Percentiles rank a stretch among this genome's conserved stretches.
Evolutionary conservation across 2,113 vertebrate species (phyloP).

Genomic region (Paralichthys olivaceus): DNA sequence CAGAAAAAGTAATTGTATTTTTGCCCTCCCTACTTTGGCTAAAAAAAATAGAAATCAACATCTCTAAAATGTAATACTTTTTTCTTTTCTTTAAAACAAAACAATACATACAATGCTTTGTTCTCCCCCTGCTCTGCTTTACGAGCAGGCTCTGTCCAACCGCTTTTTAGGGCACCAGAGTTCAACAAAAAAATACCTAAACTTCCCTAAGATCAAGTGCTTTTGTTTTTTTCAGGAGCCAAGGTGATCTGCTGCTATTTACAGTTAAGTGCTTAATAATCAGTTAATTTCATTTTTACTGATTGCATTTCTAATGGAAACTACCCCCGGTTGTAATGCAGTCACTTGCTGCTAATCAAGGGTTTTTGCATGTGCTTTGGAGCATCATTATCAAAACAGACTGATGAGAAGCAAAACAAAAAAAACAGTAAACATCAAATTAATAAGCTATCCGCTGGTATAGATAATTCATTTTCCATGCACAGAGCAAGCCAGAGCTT

Average conservation of each 20-base stretch:
- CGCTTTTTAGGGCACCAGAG: conserved; percentile 44
- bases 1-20: conserved; percentile 80
- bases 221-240: conserved; percentile 59
- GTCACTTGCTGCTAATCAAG: conserved; percentile 27
- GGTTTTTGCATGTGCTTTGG: conserved; percentile 63
- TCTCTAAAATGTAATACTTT: conserved; percentile 85
- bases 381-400: conserved; percentile 40
- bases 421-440: conserved; percentile 36
- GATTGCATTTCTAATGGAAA: conserved; percentile 38
- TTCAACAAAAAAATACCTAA: conserved; percentile 63
- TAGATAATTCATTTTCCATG: conserved; percentile 52
- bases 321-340: conserved; percentile 19
- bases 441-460: conserved; percentile 48
- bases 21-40: conserved; percentile 79
- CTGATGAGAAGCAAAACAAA: conserved; percentile 20
- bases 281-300: conserved; percentile 23
- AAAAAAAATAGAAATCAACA: conserved; percentile 80
- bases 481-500: conserved; percentile 73
- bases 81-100: conserved; percentile 75
- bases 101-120: conserved; percentile 80
- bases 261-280: conserved; percentile 70
- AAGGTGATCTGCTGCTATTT: conserved; percentile 59
- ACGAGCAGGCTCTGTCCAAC: conserved; percentile 65
- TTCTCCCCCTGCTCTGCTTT: conserved; percentile 70
- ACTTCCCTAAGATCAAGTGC: conserved; percentile 74